Evolutionary conservation across 2,797 vertebrate genomes (phyloP).

Genomic region (Rhabdomys pumilio): DNA sequence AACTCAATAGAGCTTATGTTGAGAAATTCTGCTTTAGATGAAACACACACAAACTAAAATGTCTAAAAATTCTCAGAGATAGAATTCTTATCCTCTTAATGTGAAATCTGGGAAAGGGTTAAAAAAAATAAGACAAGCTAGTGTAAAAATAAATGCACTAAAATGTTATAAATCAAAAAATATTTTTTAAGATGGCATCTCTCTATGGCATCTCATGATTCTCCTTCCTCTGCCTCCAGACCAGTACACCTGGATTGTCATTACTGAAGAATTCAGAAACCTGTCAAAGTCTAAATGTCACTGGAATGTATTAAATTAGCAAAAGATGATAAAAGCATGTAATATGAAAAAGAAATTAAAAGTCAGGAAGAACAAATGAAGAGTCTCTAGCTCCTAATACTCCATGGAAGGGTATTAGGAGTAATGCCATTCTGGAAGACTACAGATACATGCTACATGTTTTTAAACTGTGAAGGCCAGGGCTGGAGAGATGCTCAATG

Average conservation of each 20-base stretch:
- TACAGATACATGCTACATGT: background rate
- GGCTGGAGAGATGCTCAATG: background rate
- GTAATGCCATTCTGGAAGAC: background rate
- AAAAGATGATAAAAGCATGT: background rate
- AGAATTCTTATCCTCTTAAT: background rate
- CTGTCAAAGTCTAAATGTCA: background rate
- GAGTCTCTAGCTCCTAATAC: background rate
- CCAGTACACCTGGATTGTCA: background rate
- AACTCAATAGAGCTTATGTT: background rate
- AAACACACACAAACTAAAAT: background rate
- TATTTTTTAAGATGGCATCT: background rate
- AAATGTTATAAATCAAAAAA: background rate
- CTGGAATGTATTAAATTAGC: background rate
- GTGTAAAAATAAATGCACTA: slow-evolving; percentile 43
- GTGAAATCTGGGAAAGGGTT: slow-evolving; percentile 33
- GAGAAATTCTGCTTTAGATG: background rate
- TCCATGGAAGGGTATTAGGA: background rate
- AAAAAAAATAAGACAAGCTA: background rate
- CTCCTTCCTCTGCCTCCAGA: background rate
- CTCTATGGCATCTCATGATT: background rate
- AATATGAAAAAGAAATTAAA: background rate
- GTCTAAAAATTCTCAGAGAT: background rate
- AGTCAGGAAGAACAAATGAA: background rate
- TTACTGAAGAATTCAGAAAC: background rate
- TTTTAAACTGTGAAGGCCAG: slow-evolving; percentile 9